Base-by-base conservation (phyloP, 1,140 invertebrate genomes). In the Hydropsyche tenuis region DNA sequence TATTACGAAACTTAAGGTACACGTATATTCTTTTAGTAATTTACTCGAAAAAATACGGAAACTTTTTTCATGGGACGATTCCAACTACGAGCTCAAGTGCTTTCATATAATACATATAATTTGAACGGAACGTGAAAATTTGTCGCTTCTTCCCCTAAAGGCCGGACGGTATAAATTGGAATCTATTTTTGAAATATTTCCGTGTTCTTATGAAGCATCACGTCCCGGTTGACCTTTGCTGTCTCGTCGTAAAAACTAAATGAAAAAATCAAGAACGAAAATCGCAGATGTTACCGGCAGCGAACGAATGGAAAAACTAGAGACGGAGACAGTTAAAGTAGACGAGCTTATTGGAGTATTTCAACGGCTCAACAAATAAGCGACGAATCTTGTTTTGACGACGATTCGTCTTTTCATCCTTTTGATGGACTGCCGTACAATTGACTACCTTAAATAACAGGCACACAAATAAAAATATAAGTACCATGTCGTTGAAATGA, bases 321-420 rank as follows among this genome's bases (percentile, higher is more conserved):
- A 18, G 48, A 48, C 4, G 48, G 20, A 53, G 16, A 20, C 20
- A 37, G 3, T 37, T 37, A 37, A 37, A 37, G 30, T 37, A 37
- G 27, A 71, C 53, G 56, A 18, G 12, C 69, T 60, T 60, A 37
- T 56, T 30, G 25, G 51, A 71, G 69, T 22, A 71, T 56, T 71
- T 71, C 69, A 30, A 71, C 69, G 63, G 72, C 62, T 73, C 63
- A 53, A 51, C 72, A 73, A 73, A 73, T 73, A 73, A 73, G 48
- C 72, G 72, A 48, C 46, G 62, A 65, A 63, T 73, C 63, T 66
- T 66, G 20, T 66, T 66, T 23, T 66, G 63, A 66, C 30, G 63
- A 66, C 7, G 30, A 42, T n/a, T 27, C 70, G 53, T 62, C 70
- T n/a, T 7, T n/a, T 63, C 18, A 56, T 70, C 45, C 69, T 30